A percentile compares a stretch with the other conserved stretches of the same genome.
phyloP scores from a whole-genome alignment of 2,797 vertebrate genomes.

The Pogoniulus pusillus region DNA sequence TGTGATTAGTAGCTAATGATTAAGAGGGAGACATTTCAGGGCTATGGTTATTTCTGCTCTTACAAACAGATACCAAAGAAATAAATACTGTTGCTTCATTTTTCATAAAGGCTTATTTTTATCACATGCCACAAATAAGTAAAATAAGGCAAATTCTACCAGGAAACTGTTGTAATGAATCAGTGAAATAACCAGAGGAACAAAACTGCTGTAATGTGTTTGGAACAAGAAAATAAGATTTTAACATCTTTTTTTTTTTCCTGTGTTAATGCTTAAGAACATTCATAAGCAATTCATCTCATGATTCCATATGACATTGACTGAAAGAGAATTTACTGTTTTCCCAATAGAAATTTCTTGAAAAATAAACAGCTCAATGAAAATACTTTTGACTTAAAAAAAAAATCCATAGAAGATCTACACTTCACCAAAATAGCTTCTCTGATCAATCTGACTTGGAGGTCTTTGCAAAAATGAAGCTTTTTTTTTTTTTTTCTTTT shows the following conservation, averaged over 20 bases:
- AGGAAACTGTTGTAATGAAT: background rate
- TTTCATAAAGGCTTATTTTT: background rate
- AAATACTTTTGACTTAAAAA: background rate
- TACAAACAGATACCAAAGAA: background rate
- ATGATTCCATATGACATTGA: background rate
- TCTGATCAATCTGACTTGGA: background rate
- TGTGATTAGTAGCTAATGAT: background rate
- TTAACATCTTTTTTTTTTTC: background rate
- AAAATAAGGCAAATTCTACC: background rate
- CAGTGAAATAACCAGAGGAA: background rate
- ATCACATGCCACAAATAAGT: background rate
- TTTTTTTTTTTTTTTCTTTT: background rate
- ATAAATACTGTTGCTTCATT: background rate
- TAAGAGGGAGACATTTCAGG: background rate
- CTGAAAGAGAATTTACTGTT: background rate
- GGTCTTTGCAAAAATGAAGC: background rate
- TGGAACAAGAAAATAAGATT: background rate
- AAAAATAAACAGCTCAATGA: background rate
- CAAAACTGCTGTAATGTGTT: background rate
- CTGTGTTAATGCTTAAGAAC: background rate
- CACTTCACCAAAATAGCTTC: background rate
- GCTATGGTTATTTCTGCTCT: background rate
- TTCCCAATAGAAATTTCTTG: background rate
- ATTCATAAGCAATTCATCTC: background rate
- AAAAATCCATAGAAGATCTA: background rate